phyloP scores from a whole-genome alignment of 2,113 vertebrate genomes.

The Leptocoma aspasia region DNA sequence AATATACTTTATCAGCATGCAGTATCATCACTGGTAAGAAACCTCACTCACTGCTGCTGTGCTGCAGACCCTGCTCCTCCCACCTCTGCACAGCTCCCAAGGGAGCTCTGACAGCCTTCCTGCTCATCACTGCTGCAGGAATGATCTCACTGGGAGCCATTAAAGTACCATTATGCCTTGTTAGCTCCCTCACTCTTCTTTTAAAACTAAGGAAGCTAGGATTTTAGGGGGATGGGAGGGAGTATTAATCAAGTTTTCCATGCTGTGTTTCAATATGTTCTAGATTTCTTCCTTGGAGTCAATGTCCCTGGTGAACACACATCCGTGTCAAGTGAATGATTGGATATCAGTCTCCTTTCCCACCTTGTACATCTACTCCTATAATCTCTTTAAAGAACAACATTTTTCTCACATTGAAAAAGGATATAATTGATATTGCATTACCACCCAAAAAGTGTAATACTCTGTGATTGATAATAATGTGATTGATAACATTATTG shows the following conservation, averaged over 20 bases:
- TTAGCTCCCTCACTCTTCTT: neutral
- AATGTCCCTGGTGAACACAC: rapidly evolving
- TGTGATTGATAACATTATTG: neutral
- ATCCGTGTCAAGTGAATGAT: neutral
- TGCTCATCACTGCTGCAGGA: neutral
- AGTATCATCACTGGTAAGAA: neutral
- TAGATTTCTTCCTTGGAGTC: neutral
- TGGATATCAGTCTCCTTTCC: neutral
- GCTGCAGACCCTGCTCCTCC: neutral
- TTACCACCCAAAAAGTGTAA: neutral
- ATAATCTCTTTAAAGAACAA: neutral
- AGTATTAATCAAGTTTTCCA: neutral
- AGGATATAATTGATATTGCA: neutral
- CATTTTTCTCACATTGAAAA: neutral
- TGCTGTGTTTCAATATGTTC: neutral
- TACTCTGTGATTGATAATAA: neutral
- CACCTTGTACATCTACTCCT: neutral
- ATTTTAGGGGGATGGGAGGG: neutral
- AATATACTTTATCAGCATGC: neutral
- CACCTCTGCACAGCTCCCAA: neutral
- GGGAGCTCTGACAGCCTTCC: neutral
- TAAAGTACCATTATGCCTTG: neutral
- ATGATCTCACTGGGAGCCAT: neutral
- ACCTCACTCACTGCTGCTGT: neutral
- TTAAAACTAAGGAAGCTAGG: neutral